phyloP scores from a whole-genome alignment of 2,797 vertebrate genomes.

The Molossus alvarezi region DNA sequence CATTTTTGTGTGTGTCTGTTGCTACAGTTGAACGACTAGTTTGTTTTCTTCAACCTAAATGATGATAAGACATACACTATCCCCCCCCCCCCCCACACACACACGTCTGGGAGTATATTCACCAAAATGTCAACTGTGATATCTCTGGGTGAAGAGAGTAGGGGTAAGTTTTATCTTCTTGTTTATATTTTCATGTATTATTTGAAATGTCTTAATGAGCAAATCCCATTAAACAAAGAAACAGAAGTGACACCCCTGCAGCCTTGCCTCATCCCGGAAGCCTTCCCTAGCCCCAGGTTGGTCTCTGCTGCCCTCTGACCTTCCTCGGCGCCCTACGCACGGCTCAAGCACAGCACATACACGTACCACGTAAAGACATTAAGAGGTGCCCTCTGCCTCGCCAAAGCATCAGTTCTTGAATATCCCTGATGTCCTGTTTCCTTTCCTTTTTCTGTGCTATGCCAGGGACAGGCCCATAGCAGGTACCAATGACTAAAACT shows the following conservation, averaged over 20 bases:
- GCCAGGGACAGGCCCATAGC: background rate
- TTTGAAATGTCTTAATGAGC: background rate
- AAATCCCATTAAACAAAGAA: background rate
- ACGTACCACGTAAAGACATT: background rate
- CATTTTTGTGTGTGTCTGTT: background rate
- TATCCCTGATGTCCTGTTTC: background rate
- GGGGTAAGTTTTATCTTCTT: background rate
- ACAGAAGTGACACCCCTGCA: background rate
- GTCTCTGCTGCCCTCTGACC: background rate
- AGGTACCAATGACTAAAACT: background rate
- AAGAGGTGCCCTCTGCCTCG: background rate
- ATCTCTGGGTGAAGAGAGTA: background rate
- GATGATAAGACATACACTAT: slow-evolving; percentile 1
- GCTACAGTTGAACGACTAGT: background rate
- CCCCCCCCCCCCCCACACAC: background rate
- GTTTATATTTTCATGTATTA: background rate
- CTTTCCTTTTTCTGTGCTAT: background rate
- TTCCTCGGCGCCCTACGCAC: too few relatives aligned
- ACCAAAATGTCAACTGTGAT: background rate
- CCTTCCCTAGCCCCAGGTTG: background rate
- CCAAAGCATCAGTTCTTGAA: background rate
- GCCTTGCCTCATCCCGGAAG: background rate
- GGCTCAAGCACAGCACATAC: background rate
- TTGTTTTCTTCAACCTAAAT: background rate
- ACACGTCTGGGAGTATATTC: background rate